Evolutionary conservation across 2,113 vertebrate genomes (phyloP), one percentile per base, ranked within the genome.

Genomic region (Zosterops japonicus): DNA sequence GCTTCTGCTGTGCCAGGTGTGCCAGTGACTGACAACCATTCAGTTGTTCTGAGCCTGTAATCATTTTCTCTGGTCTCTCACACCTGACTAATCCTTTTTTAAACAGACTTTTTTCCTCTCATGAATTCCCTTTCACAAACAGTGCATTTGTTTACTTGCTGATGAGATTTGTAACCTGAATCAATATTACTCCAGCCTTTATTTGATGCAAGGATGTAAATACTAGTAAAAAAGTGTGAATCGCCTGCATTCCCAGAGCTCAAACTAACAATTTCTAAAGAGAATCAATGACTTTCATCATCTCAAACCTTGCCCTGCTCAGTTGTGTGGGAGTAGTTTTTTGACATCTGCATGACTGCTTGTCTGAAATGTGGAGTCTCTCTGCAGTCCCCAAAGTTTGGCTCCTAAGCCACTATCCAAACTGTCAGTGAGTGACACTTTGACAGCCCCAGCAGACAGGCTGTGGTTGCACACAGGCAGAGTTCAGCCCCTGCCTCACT

Each of bases 81-180:
- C 28, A 78, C 46, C 74, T 69, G 36, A 35, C 41, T 90, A 72
- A 93, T 50, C 64, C n/a, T 65, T 69, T 91, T 89, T 44, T 49
- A 70, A 83, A 64, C 18, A 50, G 36, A 44, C 4, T 23, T 56
- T 61, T 87, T 55, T n/a, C 28, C 28, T 85, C 27, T 39, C 44
- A 20, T 39, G 12, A 93, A 67, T 84, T 71, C 15, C 12, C 35
- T 76, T 68, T 69, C 69, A 79, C 70, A 87, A 83, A 70, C 60
- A 67, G 21, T 44, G 64, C 22, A 55, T 71, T 60, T 88, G 59
- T 89, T 89, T 85, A 81, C 69, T 65, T 52, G 36, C 35, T 89
- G 71, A 89, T 82, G 77, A 89, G 86, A 94, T 93, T 93, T 94
- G 46, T 79, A 94, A 82, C 75, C 75, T 74, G 69, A 89, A 88